Conservation (phyloP, 2,797 vertebrate species). For the Ptychobarbus kaznakovi region DNA sequence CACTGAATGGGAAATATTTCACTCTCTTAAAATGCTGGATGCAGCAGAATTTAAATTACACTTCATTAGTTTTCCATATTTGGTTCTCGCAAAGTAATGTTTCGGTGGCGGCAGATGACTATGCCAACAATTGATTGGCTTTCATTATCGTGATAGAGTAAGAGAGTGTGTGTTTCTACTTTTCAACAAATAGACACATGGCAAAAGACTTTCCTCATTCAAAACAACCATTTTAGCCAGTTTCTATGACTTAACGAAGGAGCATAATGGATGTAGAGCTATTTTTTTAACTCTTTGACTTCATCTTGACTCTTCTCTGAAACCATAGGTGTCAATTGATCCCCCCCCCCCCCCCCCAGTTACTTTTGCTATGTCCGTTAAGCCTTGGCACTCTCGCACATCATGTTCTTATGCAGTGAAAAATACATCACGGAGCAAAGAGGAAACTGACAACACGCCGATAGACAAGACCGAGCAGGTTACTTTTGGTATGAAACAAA, state of each 20-base stretch:
- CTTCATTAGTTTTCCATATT: constrained; percentile 64
- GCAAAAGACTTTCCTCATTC: background rate
- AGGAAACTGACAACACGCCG: too few relatives aligned
- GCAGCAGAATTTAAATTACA: constrained; percentile 65
- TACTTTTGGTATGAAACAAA: too few relatives aligned
- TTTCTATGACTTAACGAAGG: background rate
- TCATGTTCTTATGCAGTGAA: too few relatives aligned
- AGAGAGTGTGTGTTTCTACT: constrained; percentile 10
- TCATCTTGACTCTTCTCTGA: background rate
- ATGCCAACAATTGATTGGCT: constrained; percentile 47
- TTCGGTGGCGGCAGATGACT: constrained; percentile 31
- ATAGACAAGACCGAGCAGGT: too few relatives aligned
- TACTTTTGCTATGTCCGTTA: too few relatives aligned
- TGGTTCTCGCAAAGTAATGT: constrained; percentile 46
- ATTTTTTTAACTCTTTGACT: background rate
- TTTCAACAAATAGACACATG: background rate
- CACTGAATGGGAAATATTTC: constrained; percentile 56
- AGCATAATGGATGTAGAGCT: background rate
- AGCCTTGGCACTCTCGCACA: too few relatives aligned
- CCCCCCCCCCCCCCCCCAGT: too few relatives aligned
- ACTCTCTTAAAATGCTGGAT: constrained; percentile 59
- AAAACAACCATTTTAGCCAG: constrained; percentile 3
- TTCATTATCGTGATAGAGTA: constrained; percentile 30
- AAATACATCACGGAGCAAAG: too few relatives aligned
- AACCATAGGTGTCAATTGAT: background rate